These are phyloP conservation scores for Delia radicum DNA, from an alignment of 1,140 invertebrate genomes.

Conservation along the genomic window DNA sequence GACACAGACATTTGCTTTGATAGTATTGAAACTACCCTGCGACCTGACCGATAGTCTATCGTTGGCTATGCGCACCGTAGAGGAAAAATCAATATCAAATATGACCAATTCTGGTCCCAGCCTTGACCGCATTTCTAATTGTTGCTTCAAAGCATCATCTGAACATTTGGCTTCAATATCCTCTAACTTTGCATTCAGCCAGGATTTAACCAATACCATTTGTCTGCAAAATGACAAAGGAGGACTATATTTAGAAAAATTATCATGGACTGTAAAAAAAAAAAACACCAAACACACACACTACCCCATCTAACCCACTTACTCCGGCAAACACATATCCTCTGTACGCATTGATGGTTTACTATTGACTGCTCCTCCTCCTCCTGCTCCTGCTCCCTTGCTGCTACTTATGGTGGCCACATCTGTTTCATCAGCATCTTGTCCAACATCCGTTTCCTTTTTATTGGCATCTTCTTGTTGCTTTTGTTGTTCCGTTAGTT, in stretches of 20 bases:
- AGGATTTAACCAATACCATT: constrained; percentile 45
- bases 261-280: not conserved
- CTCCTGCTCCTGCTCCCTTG: no score
- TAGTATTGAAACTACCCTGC: constrained; percentile 64
- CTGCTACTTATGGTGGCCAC: not conserved
- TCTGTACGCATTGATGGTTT: constrained; percentile 31
- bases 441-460: constrained; percentile 9
- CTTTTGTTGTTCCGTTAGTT: constrained; percentile 25
- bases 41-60: constrained; percentile 50
- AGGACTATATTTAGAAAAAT: not conserved
- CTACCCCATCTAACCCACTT: constrained; percentile 7
- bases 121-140: constrained; percentile 40
- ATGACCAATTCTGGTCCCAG: constrained; percentile 51
- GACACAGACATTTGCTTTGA: constrained; percentile 69
- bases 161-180: constrained; percentile 45
- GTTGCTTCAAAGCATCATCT: constrained; percentile 42
- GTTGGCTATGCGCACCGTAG: constrained; percentile 46
- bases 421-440: not conserved
- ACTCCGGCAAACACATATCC: constrained; percentile 48
- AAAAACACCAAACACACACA: no score
- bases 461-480: constrained; percentile 47
- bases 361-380: no score
- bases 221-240: constrained; percentile 36
- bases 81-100: constrained; percentile 51
- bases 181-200: constrained; percentile 49